A percentile compares a stretch with the other conserved stretches of the same genome.
These are phyloP conservation scores for Drosophila busckii DNA, from an alignment of 1,140 invertebrate species.

Conservation along the genomic window DNA sequence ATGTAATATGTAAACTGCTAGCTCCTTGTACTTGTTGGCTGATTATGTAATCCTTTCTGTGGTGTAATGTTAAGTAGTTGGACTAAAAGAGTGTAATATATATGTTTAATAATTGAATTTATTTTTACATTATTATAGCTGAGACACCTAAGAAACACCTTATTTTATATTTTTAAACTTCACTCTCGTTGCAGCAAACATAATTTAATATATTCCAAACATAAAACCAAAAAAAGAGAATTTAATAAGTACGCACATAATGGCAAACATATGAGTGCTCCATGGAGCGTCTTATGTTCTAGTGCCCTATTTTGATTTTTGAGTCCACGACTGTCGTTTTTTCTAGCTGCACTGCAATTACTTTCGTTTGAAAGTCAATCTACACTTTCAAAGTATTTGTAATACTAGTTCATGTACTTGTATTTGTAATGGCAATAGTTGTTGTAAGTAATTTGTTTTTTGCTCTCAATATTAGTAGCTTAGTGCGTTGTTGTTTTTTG, in stretches of 20 bases:
- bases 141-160: conserved; percentile 26
- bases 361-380: too few relatives aligned
- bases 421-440: conserved; percentile 32
- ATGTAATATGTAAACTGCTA: conserved; percentile 46
- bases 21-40: conserved; percentile 50
- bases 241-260: too few relatives aligned
- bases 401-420: conserved; percentile 26
- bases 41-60: conserved; percentile 54
- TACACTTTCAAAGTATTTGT: not conserved
- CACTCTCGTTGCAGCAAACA: conserved; percentile 49
- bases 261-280: too few relatives aligned
- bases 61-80: conserved; percentile 31
- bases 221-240: conserved; percentile 15
- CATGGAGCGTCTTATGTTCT: conserved; percentile 19
- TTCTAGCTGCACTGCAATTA: conserved; percentile 22
- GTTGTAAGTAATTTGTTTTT: conserved; percentile 50
- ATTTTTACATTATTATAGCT: conserved; percentile 56
- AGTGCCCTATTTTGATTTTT: conserved; percentile 15
- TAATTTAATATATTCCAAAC: conserved; percentile 1
- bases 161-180: conserved; percentile 31
- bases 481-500: conserved; percentile 22
- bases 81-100: conserved; percentile 8
- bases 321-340: conserved; percentile 5
- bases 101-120: conserved; percentile 33
- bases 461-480: conserved; percentile 13